Base-by-base conservation (phyloP, 2,113 vertebrate genomes). In the Cynocephalus volans region DNA sequence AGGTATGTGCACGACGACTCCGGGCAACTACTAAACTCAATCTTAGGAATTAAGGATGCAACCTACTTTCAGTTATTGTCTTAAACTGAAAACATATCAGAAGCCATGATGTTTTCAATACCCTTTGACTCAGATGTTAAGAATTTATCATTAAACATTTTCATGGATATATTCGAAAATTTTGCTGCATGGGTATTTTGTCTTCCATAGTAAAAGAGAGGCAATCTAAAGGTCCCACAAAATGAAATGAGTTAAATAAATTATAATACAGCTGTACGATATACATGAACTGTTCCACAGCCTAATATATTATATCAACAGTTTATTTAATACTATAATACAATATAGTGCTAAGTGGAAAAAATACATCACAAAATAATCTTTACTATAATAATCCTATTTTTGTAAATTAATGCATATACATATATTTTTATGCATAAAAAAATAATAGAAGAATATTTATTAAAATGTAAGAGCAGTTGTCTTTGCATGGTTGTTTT, bases 301-400 rank as follows among this genome's bases (percentile, higher is more conserved):
- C 9, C 33, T 86, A 58, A 86, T 86, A 90, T 41, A 1, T 81
- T 41, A 24, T 69, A 28, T 75, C 67, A 81, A 88, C 45, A 81
- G 13, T 75, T 33, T 88, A 52, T 31, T 45, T 87, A 88, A 88
- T 81, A 19, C 73, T 54, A 52, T 50, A 76, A 75, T 80, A 96
- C 24, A 62, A 56, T 76, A n/a, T 88, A 82, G 11, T 48, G 10
- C 69, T 91, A 84, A 13, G 26, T 67, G 26, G 41, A 60, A 94
- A 89, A 91, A 73, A 36, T n/a, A n/a, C 18, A 76, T 67, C 50
- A 76, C 56, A 75, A 94, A 94, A 81, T 76, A 45, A 41, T 87
- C 58, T 81, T 1, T 77, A 77, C 23, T 67, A 19, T 72, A 17
- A 4, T 81, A 82, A 77, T 77, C 33, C 12, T 70, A 70, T 69